Evolutionary conservation across 1,140 invertebrate genomes (phyloP), one percentile per base, ranked within the genome.

Genomic region (Plectrocnemia conspersa): DNA sequence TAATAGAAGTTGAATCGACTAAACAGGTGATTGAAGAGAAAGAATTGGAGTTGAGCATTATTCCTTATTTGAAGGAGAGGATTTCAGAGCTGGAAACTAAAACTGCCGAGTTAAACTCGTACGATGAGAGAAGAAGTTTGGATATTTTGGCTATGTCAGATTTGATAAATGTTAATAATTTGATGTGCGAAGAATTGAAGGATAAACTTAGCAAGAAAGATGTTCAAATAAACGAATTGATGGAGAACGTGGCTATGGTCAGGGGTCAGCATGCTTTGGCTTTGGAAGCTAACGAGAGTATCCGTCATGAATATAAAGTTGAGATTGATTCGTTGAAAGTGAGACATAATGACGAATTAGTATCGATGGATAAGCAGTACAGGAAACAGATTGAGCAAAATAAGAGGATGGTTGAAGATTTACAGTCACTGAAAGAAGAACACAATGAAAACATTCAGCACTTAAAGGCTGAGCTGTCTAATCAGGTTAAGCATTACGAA

Each of bases 221-320:
- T 64, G 63, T 57, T 48, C 62, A 61, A 53, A 54, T 74, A 42
- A 67, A 72, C 22, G 69, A 72, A 64, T 71, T 70, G 16, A 65
- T 56, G 16, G 69, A 73, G 61, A 68, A 70, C 57, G 55, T 75
- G 16, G 72, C 73, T 64, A 70, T 74, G 68, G 70, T 75, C 1
- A 74, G 74, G 62, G 68, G 70, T 1, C 72, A 74, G 54, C 73
- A 73, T 65, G 64, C 70, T n/a, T 60, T 74, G 42, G 72, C 72
- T 21, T 53, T 74, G 52, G 71, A 75, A 63, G 73, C 72, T 10
- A 74, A 75, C 65, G 72, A 74, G 61, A 75, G 71, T 53, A 74
- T 75, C 44, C 59, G 72, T 55, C 59, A 70, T 23, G 72, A 74
- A 58, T 74, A 75, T 38, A 74, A 74, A 64, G 62, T 59, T 22